These are phyloP conservation scores for Cosmorhoe ocellata DNA, from an alignment of 2,888 invertebrate species.

Conservation along the genomic window DNA sequence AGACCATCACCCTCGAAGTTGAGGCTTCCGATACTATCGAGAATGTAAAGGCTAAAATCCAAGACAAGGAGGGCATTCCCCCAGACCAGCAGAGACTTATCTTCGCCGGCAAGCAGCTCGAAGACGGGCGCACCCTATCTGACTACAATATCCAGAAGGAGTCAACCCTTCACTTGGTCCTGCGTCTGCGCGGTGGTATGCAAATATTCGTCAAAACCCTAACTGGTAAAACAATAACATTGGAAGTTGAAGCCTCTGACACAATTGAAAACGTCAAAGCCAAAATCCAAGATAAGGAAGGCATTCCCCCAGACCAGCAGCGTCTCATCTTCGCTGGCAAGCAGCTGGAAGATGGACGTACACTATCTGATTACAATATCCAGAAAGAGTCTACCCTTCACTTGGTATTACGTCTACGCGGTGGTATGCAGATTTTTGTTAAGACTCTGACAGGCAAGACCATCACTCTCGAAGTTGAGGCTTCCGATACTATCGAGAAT, in stretches of 20 bases:
- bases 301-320: conserved; percentile 35
- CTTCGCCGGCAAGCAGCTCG: conserved; percentile 33
- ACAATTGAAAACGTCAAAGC: conserved; percentile 35
- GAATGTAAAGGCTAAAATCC: conserved; percentile 34
- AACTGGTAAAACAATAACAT: conserved; percentile 31
- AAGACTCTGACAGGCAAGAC: conserved; percentile 34
- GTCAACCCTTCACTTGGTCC: conserved; percentile 31
- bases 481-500: conserved; percentile 32
- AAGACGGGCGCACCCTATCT: conserved; percentile 32
- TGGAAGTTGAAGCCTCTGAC: conserved; percentile 32
- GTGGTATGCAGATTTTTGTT: conserved; percentile 38
- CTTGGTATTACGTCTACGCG: conserved; percentile 33
- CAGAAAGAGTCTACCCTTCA: conserved; percentile 34
- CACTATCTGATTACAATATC: conserved; percentile 32
- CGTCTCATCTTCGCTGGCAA: conserved; percentile 34
- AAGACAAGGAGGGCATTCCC: conserved; percentile 36
- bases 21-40: conserved; percentile 34
- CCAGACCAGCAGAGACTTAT: conserved; percentile 35
- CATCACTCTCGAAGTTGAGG: conserved; percentile 32
- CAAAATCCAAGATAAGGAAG: conserved; percentile 36
- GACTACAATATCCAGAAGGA: conserved; percentile 37
- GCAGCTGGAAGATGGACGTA: conserved; percentile 34
- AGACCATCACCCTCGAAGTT: conserved; percentile 32
- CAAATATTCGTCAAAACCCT: conserved; percentile 35
- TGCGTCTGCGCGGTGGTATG: conserved; percentile 36